Conservation (phyloP, 1,140 invertebrate species). For the Drosophila bocqueti region DNA sequence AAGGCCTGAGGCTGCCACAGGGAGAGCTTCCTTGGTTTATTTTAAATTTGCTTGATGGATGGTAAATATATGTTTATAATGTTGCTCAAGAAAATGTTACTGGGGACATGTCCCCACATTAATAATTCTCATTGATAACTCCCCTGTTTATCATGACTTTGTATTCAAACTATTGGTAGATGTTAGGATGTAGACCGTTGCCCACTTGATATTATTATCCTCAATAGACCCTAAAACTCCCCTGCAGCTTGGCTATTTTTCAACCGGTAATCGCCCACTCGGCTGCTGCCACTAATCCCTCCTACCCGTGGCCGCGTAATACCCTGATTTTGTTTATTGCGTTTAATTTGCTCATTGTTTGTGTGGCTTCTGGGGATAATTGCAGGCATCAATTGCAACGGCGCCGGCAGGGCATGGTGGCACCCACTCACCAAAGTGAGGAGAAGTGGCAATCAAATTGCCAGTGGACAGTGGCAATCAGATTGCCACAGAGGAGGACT, state of each 20-base stretch:
- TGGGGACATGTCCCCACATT: too few relatives aligned
- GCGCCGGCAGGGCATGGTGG: conserved; percentile 13
- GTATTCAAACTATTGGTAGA: neutral
- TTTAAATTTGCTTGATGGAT: neutral
- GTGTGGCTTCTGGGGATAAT: conserved; percentile 72
- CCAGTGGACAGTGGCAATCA: conserved; percentile 68
- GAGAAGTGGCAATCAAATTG: conserved; percentile 34
- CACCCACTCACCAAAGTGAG: conserved; percentile 27
- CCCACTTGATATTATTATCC: neutral
- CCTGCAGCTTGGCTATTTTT: conserved; percentile 20
- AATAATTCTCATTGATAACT: neutral
- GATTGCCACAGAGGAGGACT: conserved; percentile 60
- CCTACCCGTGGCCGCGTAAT: neutral
- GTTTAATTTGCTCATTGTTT: conserved; percentile 81
- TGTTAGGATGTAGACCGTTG: neutral
- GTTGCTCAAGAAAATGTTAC: too few relatives aligned
- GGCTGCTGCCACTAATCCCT: neutral
- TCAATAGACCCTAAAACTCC: neutral
- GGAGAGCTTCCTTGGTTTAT: neutral
- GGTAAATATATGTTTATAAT: too few relatives aligned
- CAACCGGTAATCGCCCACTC: conserved; percentile 23
- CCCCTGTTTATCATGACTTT: neutral
- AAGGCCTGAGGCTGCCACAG: neutral
- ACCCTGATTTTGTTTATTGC: conserved; percentile 71
- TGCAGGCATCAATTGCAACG: conserved; percentile 72